phyloP scores from a whole-genome alignment of 2,797 vertebrate genomes.

The Cottoperca gobio region DNA sequence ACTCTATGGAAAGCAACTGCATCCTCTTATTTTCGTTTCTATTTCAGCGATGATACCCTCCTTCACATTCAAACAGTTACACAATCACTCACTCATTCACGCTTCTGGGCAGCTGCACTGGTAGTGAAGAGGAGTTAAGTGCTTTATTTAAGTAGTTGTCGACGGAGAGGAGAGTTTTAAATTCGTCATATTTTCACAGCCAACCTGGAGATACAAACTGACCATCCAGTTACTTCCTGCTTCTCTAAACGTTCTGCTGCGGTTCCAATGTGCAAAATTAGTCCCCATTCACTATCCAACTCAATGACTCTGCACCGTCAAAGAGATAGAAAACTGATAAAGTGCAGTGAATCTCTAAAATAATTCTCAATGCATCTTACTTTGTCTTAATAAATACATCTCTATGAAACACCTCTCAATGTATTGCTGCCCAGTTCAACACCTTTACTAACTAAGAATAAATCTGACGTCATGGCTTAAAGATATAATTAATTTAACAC shows the following conservation, averaged over 20 bases:
- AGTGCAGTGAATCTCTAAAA: neutral
- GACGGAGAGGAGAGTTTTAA: constrained; percentile 22
- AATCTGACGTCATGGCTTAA: neutral
- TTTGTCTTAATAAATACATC: neutral
- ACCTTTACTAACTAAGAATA: neutral
- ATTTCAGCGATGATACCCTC: constrained; percentile 26
- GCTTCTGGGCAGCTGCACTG: constrained; percentile 32
- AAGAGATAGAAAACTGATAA: neutral
- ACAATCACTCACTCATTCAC: constrained; percentile 51
- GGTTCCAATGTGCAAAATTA: constrained; percentile 14
- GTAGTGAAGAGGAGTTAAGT: constrained; percentile 40
- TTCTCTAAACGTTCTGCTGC: neutral
- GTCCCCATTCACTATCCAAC: constrained; percentile 2
- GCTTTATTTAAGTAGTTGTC: constrained; percentile 36
- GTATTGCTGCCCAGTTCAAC: neutral
- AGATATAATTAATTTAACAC: neutral
- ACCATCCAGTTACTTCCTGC: constrained; percentile 16
- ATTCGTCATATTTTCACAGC: constrained; percentile 23
- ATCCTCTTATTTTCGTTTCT: constrained; percentile 4
- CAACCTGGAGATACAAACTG: constrained; percentile 16
- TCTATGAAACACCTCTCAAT: neutral
- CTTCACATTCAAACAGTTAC: constrained; percentile 49
- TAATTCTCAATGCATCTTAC: neutral
- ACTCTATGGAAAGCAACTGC: constrained; percentile 4
- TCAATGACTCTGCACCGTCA: neutral